Evolutionary conservation across 2,888 invertebrate genomes (phyloP).

Genomic region (Horisme vitalbata): DNA sequence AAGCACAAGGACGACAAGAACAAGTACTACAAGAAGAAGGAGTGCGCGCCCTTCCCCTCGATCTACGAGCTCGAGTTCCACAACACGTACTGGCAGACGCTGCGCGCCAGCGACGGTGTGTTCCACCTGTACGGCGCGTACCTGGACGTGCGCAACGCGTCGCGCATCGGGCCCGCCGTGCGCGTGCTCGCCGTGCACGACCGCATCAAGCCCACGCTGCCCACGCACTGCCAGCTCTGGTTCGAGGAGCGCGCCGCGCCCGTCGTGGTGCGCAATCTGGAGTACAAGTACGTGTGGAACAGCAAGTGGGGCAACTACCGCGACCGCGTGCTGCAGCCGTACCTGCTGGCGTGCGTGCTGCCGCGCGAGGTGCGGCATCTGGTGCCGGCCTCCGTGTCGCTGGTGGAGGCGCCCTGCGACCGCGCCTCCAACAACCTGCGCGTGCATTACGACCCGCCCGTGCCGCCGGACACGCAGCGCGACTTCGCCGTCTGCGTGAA

Average conservation of each 20-base stretch:
- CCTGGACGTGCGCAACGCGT: conserved; percentile 90
- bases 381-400: conserved; percentile 91
- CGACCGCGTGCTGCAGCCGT: conserved; percentile 95
- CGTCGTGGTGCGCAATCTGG: conserved; percentile 90
- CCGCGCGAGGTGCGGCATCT: conserved; percentile 88
- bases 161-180: conserved; percentile 91
- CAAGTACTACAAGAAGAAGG: conserved; percentile 84
- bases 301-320: conserved; percentile 97
- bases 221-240: conserved; percentile 95
- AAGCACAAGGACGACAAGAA: conserved; percentile 91
- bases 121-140: conserved; percentile 96
- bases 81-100: conserved; percentile 96
- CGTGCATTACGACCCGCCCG: conserved; percentile 90
- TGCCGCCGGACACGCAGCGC: conserved; percentile 79
- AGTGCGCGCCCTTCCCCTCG: conserved; percentile 93
- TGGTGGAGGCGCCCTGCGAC: conserved; percentile 93
- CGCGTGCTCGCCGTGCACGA: conserved; percentile 95
- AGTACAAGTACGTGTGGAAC: conserved; percentile 97
- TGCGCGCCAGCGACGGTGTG: conserved; percentile 92
- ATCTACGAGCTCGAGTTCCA: conserved; percentile 96
- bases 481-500: conserved; percentile 97
- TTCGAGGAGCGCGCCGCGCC: conserved; percentile 93
- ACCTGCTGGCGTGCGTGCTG: conserved; percentile 93
- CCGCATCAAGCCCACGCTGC: conserved; percentile 91
- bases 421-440: conserved; percentile 92